Evolutionary conservation across 2,113 vertebrate species (phyloP).

Genomic region (Calyptomena viridis): DNA sequence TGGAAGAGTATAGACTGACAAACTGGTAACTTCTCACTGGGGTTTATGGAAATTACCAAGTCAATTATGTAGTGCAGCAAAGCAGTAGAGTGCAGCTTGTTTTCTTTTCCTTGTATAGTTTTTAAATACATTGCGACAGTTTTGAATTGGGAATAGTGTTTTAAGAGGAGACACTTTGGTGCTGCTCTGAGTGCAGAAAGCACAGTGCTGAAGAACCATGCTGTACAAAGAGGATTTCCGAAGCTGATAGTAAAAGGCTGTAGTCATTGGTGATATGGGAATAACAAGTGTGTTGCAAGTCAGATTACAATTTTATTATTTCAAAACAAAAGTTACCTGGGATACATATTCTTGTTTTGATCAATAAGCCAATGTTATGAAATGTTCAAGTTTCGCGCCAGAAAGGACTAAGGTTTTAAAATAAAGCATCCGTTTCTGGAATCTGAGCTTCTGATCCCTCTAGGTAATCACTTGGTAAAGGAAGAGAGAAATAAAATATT

Average conservation of each 20-base stretch:
- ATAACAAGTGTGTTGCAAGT: conserved; percentile 2
- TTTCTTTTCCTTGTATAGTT: conserved; percentile 1
- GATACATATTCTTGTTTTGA: not conserved
- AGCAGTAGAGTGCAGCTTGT: not conserved
- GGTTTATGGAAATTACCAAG: conserved; percentile 12
- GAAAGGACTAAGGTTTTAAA: not conserved
- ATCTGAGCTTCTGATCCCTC: not conserved
- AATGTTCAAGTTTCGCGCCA: not conserved
- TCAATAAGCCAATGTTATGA: not conserved
- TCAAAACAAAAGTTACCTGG: conserved; percentile 6
- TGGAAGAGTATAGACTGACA: not conserved
- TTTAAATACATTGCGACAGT: not conserved
- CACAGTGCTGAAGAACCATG: not conserved
- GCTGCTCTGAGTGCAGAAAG: not conserved
- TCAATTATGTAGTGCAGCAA: not conserved
- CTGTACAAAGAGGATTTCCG: not conserved
- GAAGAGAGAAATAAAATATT: not conserved
- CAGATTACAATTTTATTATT: not conserved
- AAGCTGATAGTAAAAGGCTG: not conserved
- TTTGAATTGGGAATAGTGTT: not conserved
- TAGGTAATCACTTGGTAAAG: not conserved
- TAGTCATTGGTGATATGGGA: not conserved
- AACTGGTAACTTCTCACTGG: conserved; percentile 11
- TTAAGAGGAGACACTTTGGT: not conserved
- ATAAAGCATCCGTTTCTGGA: not conserved